Conservation (phyloP, 1,140 invertebrate genomes). For the Philotrypesis tridentata region DNA sequence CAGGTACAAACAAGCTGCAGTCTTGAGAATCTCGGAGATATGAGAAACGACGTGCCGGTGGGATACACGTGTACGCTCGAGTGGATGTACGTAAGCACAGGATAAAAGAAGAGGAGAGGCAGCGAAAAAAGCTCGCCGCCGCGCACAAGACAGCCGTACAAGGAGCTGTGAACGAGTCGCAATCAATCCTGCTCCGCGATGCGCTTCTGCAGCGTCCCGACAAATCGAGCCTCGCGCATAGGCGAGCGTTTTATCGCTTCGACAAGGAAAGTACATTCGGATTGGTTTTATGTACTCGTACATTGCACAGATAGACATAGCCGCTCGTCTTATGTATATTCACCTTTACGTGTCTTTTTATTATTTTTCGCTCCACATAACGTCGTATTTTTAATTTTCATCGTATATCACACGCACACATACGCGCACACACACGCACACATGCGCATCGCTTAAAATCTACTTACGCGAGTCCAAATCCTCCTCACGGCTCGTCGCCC, state of each 20-base stretch:
- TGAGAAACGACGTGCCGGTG: not conserved
- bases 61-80: no score
- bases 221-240: not conserved
- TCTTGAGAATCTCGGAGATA: not conserved
- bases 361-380: not conserved
- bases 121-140: constrained; percentile 21
- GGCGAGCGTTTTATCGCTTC: not conserved
- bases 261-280: not conserved
- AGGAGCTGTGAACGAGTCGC: constrained; percentile 3
- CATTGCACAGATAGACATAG: not conserved
- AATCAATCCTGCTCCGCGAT: constrained; percentile 7
- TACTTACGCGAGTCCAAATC: no score
- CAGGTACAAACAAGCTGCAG: no score
- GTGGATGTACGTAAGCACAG: not conserved
- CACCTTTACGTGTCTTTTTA: not conserved
- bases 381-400: constrained; percentile 20
- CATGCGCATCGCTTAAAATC: not conserved
- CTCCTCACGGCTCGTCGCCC: not conserved
- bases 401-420: no score
- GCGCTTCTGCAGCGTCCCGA: not conserved
- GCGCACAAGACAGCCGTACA: not conserved
- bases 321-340: no score
- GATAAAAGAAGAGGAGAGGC: not conserved
- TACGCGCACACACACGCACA: no score
- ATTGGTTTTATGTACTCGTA: not conserved